Conservation (phyloP, 2,113 vertebrate species). For the Circaetus cinerascens region DNA sequence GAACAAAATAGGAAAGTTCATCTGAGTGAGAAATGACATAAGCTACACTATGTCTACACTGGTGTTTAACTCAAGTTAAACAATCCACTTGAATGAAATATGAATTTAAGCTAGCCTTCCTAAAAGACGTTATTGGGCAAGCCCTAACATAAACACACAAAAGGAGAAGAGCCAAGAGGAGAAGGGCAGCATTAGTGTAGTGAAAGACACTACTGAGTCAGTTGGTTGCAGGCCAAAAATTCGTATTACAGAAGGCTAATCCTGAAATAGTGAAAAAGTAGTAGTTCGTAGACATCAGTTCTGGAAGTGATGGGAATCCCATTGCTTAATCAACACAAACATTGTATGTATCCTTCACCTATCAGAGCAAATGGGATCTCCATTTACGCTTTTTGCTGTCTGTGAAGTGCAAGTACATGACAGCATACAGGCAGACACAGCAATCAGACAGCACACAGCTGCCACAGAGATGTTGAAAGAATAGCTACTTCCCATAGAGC, state of each 20-base stretch:
- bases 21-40: not conserved
- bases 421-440: slow-evolving; percentile 29
- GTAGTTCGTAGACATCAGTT: not conserved
- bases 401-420: slow-evolving; percentile 23
- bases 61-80: not conserved
- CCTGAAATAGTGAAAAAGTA: slow-evolving; percentile 8
- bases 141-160: not conserved
- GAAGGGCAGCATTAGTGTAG: not conserved
- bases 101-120: not conserved
- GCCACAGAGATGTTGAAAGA: slow-evolving; percentile 43
- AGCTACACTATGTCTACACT: not conserved
- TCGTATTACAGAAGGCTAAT: not conserved
- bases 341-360: not conserved
- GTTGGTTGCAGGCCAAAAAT: not conserved
- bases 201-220: not conserved
- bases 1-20: not conserved
- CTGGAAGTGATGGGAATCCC: slow-evolving; percentile 23
- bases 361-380: slow-evolving; percentile 31
- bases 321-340: not conserved
- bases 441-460: slow-evolving; percentile 33
- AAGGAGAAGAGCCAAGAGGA: not conserved
- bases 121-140: not conserved
- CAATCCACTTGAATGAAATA: not conserved
- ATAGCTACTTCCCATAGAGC: not conserved
- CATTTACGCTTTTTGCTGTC: not conserved